Percentiles rank a stretch among this genome's conserved stretches.
These are phyloP conservation scores for Sclerurus mexicanus DNA, from an alignment of 2,113 vertebrate genomes.

Conservation along the genomic window DNA sequence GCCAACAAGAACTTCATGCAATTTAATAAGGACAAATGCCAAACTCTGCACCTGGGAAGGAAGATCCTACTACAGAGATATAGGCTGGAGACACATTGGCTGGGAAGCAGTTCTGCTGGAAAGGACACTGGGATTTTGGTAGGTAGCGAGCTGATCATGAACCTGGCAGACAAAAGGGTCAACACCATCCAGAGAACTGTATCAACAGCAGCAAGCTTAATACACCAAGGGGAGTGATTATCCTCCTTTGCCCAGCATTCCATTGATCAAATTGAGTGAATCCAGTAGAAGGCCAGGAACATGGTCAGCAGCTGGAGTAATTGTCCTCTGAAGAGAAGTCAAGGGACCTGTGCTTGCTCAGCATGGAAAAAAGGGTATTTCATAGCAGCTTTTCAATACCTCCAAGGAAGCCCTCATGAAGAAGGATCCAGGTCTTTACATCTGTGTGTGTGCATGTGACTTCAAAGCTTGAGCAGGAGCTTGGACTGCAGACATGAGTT, in stretches of 20 bases:
- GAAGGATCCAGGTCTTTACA: background rate
- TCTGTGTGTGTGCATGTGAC: too few species aligned
- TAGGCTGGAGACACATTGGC: background rate
- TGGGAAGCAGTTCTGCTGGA: background rate
- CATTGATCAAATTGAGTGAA: background rate
- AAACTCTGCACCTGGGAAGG: background rate
- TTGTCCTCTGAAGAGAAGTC: background rate
- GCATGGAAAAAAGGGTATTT: background rate
- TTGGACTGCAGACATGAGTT: background rate
- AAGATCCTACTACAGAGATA: background rate
- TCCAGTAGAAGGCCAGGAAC: background rate
- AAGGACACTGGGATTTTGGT: background rate
- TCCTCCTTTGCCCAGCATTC: background rate
- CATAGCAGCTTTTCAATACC: background rate
- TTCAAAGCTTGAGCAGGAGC: background rate
- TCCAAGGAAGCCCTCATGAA: background rate
- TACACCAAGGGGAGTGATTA: background rate
- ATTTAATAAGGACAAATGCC: background rate
- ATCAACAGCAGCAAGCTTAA: background rate
- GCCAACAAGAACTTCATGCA: background rate
- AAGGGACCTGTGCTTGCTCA: background rate
- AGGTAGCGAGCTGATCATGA: background rate
- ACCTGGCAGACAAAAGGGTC: background rate
- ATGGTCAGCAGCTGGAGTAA: background rate
- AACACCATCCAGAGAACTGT: background rate